Evolutionary conservation across 2,113 vertebrate genomes (phyloP).

Genomic region (Rostratula benghalensis): DNA sequence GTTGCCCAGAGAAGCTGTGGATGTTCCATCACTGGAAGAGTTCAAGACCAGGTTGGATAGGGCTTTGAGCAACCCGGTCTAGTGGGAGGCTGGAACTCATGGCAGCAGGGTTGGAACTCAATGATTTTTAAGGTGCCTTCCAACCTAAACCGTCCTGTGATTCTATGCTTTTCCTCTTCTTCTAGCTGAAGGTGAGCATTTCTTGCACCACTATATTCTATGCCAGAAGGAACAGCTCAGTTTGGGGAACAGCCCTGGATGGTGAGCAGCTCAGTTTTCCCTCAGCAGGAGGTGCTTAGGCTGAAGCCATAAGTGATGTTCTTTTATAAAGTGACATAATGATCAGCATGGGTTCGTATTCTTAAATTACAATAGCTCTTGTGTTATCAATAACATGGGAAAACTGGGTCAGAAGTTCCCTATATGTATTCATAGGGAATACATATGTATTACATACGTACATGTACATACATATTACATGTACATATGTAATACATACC

Average conservation of each 20-base stretch:
- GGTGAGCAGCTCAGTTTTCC: not conserved
- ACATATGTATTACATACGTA: too few relatives aligned
- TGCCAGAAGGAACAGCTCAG: not conserved
- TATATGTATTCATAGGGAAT: too few relatives aligned
- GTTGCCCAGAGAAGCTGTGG: not conserved
- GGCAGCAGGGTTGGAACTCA: not conserved
- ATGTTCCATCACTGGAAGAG: not conserved
- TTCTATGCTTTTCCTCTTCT: not conserved
- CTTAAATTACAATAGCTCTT: not conserved
- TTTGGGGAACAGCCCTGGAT: not conserved
- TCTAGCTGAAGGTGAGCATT: not conserved
- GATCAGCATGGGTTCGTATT: not conserved
- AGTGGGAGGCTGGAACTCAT: not conserved
- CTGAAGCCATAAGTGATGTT: not conserved
- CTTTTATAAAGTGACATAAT: not conserved
- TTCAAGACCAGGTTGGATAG: not conserved
- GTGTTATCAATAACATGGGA: not conserved
- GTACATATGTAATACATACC: too few relatives aligned
- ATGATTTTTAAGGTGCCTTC: not conserved
- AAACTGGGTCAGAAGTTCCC: not conserved
- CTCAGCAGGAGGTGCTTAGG: not conserved
- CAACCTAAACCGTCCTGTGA: not conserved
- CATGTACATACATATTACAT: too few relatives aligned
- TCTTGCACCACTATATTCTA: not conserved
- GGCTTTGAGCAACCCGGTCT: not conserved